Percentiles rank a stretch among this genome's conserved stretches.
phyloP scores from a whole-genome alignment of 1,140 invertebrate genomes.

The Macrobrachium nipponense region DNA sequence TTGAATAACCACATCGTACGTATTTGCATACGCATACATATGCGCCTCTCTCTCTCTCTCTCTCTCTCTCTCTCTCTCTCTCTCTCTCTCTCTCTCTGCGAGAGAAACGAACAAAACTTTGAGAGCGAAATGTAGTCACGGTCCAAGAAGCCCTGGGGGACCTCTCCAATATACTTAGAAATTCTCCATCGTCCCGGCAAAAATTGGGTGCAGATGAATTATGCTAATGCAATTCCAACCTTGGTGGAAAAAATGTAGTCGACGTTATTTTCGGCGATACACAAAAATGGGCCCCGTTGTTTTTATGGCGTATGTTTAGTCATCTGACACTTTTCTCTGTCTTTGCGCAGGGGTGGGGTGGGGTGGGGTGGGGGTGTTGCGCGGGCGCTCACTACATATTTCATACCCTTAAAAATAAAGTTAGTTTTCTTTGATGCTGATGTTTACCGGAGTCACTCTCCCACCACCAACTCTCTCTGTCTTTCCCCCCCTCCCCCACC shows the following conservation, averaged over 20 bases:
- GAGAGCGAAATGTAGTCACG: neutral
- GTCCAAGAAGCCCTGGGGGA: too few species aligned
- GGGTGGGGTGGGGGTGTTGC: too few species aligned
- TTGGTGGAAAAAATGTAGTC: conserved; percentile 27
- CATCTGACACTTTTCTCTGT: too few species aligned
- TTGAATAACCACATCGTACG: neutral
- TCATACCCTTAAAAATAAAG: too few species aligned
- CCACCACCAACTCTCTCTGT: too few species aligned
- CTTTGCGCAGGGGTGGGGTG: too few species aligned
- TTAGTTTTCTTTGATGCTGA: too few species aligned
- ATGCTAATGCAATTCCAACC: conserved; percentile 41
- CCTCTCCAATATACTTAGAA: conserved; percentile 16
- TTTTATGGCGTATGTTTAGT: conserved; percentile 26
- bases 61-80: too few species aligned
- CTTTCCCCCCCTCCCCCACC: too few species aligned
- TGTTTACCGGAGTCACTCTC: too few species aligned
- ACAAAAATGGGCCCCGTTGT: conserved; percentile 27
- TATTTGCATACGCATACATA: neutral
- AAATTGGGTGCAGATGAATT: conserved; percentile 16
- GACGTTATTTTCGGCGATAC: neutral
- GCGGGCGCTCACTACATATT: too few species aligned
- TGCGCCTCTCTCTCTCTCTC: neutral
- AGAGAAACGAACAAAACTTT: neutral
- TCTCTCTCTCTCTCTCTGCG: too few species aligned
- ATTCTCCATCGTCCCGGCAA: conserved; percentile 4